Conservation (phyloP, 2,888 invertebrate species). For the Rosalia funebris region DNA sequence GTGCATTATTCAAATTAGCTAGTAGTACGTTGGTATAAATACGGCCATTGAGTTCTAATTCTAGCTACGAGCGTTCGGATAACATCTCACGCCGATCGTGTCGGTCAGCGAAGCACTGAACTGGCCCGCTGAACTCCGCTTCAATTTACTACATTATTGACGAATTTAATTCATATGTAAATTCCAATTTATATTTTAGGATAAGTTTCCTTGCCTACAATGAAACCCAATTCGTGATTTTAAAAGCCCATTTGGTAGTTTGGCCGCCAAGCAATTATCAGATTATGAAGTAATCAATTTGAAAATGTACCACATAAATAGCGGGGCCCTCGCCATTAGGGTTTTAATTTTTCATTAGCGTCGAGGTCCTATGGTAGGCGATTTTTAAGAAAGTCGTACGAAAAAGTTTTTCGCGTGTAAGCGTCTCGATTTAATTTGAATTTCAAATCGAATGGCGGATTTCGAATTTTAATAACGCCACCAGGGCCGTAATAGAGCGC, state of each 20-base stretch:
- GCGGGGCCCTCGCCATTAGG: background rate
- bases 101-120: conserved; percentile 17
- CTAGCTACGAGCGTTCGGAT: no score
- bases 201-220: conserved; percentile 22
- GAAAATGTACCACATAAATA: background rate
- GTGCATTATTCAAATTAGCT: no score
- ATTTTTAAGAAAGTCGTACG: no score
- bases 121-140: conserved; percentile 11
- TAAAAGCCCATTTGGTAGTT: conserved; percentile 12
- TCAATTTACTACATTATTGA: conserved; percentile 33
- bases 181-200: conserved; percentile 34
- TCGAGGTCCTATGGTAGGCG: no score
- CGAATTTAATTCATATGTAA: conserved; percentile 35
- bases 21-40: no score
- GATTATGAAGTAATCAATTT: conserved; percentile 3
- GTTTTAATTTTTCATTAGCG: background rate
- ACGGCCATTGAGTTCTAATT: no score
- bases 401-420: no score
- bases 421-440: no score
- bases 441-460: no score
- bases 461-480: no score
- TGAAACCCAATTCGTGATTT: background rate
- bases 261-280: conserved; percentile 5
- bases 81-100: conserved; percentile 12
- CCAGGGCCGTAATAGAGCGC: no score